phyloP scores from a whole-genome alignment of 2,113 vertebrate genomes.

The Spheniscus mendiculus region DNA sequence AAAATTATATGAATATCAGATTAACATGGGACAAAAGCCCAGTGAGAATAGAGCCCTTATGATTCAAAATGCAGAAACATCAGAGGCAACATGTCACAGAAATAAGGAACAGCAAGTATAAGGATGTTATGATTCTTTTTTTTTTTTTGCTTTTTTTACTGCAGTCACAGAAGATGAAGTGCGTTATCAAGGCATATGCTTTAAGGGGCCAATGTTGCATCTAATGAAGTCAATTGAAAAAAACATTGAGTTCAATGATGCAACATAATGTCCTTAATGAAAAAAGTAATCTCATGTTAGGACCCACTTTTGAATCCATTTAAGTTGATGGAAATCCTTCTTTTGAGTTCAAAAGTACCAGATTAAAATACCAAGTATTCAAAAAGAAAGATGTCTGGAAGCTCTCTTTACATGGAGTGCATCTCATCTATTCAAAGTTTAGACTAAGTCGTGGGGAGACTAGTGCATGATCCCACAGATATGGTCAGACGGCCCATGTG shows the following conservation, averaged over 20 bases:
- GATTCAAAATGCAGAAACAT: conserved; percentile 59
- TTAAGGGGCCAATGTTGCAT: conserved; percentile 30
- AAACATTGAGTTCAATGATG: conserved; percentile 26
- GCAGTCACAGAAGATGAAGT: not conserved
- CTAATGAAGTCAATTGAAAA: conserved; percentile 31
- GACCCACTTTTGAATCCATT: conserved; percentile 38
- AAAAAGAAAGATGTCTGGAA: not conserved
- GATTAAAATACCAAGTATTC: not conserved
- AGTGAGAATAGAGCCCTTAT: conserved; percentile 52
- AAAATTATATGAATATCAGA: conserved; percentile 62
- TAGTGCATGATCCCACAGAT: not conserved
- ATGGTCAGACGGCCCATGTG: not conserved
- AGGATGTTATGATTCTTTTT: not conserved
- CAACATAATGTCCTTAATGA: conserved; percentile 39
- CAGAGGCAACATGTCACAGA: conserved; percentile 24
- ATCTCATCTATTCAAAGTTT: not conserved
- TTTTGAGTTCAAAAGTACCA: conserved; percentile 15
- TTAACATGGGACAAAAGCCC: conserved; percentile 53
- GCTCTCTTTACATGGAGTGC: not conserved
- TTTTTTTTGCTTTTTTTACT: not conserved
- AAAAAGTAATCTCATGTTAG: conserved; percentile 43
- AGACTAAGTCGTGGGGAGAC: not conserved
- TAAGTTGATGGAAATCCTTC: conserved; percentile 15
- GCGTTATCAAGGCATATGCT: conserved; percentile 1
- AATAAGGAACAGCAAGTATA: conserved; percentile 22